Evolutionary conservation across 1,140 invertebrate species (phyloP).

Genomic region (Pemphigus obesinymphae): DNA sequence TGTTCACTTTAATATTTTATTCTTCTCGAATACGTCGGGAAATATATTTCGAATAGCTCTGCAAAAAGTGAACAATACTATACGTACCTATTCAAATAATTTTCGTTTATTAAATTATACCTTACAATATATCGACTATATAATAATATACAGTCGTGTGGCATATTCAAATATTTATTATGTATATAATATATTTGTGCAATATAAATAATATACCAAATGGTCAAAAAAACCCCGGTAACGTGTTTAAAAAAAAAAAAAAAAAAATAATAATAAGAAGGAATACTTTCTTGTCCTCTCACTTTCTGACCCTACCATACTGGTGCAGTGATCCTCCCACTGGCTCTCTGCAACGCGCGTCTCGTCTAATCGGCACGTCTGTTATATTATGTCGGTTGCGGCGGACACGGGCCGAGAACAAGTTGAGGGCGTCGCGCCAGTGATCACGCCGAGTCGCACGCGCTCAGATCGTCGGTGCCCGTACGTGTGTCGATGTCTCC

Average conservation of each 20-base stretch:
- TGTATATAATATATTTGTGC: no score
- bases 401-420: conserved; percentile 22
- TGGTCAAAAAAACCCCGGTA: conserved; percentile 6
- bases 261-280: not conserved
- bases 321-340: conserved; percentile 22
- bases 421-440: conserved; percentile 31
- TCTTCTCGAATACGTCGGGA: no score
- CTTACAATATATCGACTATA: no score
- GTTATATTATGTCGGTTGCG: conserved; percentile 6
- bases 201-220: no score
- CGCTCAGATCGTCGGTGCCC: not conserved
- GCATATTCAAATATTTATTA: no score
- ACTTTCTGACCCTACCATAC: conserved; percentile 22
- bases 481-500: not conserved
- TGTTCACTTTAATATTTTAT: no score
- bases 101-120: no score
- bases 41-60: no score
- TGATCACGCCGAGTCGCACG: conserved; percentile 40
- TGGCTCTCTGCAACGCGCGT: not conserved
- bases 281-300: conserved; percentile 36
- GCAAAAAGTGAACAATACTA: no score
- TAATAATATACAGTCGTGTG: no score
- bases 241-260: not conserved
- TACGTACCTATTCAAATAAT: no score
- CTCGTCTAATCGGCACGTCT: conserved; percentile 8